Base-by-base conservation (phyloP, 2,113 vertebrate genomes). In the Varanus komodoensis region DNA sequence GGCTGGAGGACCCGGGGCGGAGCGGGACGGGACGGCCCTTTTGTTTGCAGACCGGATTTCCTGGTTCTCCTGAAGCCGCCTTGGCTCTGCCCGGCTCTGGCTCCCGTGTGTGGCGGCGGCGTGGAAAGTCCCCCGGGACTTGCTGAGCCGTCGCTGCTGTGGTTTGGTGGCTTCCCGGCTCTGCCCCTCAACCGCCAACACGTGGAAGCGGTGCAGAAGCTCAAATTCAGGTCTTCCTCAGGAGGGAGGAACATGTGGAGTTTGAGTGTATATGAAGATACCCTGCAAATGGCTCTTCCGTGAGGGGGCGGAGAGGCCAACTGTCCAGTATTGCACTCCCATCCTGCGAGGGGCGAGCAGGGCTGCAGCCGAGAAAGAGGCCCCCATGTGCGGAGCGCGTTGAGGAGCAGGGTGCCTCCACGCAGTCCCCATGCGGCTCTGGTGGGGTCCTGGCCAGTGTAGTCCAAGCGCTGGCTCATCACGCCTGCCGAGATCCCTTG, bases 11-110 rank as follows among this genome's bases (percentile, higher is more conserved):
- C n/a, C 50, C 27, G 50, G 87, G 79, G 87, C 71, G 88, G 81
- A 57, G 52, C 38, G 38, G 38, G 38, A 44, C 69, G 50, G 38
- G 38, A 44, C 69, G 50, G 88, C 8, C 17, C 44, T 73, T 48
- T 83, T 75, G 69, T 89, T 84, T 14, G 64, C 27, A 67, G 38
- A 77, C 88, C 81, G 88, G 88, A 84, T 89, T 83, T 84, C 81
- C 88, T 89, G 81, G 71, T 29, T 61, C 57, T n/a, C 12, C 50
- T 69, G 75, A 80, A 88, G 87, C 75, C 77, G 44, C 50, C 50
- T 54, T 21, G 68, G 48, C n/a, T 82, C 12, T 5, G 3, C 19
- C 21, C 17, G 61, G 61, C 61, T 48, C 50, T 54, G 32, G 68
- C 68, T 34, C 32, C 34, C 48, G 82, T 67, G 61, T n/a, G 80